Evolutionary conservation across 2,113 vertebrate genomes (phyloP).

Genomic region (Crotophaga sulcirostris): DNA sequence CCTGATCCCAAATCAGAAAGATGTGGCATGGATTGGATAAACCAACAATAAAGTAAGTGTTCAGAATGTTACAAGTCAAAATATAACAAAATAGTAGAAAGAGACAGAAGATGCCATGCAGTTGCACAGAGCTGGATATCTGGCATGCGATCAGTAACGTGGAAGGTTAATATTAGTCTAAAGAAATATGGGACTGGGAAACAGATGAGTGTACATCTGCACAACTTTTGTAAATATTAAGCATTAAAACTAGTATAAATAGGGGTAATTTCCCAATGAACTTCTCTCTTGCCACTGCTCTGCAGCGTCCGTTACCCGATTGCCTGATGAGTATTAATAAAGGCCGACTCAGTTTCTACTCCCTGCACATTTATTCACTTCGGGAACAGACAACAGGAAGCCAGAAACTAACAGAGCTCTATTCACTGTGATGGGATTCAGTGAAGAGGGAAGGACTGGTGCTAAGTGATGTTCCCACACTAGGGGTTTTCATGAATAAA

Average conservation of each 20-base stretch:
- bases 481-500: background rate
- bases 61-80: background rate
- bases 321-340: background rate
- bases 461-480: background rate
- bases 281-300: background rate
- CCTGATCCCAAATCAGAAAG: background rate
- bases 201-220: background rate
- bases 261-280: background rate
- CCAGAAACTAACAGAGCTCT: background rate
- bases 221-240: background rate
- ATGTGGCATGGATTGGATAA: background rate
- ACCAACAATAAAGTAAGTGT: background rate
- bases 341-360: background rate
- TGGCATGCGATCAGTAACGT: background rate
- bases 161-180: background rate
- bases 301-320: background rate
- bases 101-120: background rate
- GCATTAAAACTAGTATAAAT: background rate
- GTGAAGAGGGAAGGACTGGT: background rate
- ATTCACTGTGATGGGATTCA: background rate
- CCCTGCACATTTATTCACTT: background rate
- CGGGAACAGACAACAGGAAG: background rate
- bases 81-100: background rate
- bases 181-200: background rate
- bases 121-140: background rate